Conservation (phyloP, 2,113 vertebrate species). For the Microcebus ravelobensis region DNA sequence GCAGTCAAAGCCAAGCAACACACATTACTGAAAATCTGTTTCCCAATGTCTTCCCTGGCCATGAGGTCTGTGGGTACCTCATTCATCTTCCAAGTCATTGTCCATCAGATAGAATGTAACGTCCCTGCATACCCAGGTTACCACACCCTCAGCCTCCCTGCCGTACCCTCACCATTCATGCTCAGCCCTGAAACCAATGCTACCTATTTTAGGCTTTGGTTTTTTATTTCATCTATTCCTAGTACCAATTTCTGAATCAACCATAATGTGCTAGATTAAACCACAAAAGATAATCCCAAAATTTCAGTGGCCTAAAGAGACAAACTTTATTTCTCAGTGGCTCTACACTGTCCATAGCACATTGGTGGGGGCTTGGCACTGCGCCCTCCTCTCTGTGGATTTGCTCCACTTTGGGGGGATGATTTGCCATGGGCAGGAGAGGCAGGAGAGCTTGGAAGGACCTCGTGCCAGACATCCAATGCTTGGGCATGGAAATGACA, state of each 20-base stretch:
- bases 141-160: rapidly evolving
- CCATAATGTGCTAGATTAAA: neutral
- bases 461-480: rapidly evolving
- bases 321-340: neutral
- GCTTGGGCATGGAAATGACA: neutral
- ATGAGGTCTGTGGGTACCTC: neutral
- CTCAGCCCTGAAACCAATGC: neutral
- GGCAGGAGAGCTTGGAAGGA: neutral
- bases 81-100: neutral
- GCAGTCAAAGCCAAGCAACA: neutral
- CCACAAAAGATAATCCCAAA: neutral
- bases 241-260: neutral
- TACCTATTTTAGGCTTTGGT: neutral
- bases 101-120: neutral
- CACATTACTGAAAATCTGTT: neutral
- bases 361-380: neutral
- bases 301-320: neutral
- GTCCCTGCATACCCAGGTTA: no score
- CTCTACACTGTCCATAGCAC: neutral
- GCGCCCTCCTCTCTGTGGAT: no score
- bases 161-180: neutral
- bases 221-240: neutral
- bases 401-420: neutral
- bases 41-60: neutral
- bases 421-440: rapidly evolving